Conservation (phyloP, 2,888 invertebrate species). For the Adela reaumurella region DNA sequence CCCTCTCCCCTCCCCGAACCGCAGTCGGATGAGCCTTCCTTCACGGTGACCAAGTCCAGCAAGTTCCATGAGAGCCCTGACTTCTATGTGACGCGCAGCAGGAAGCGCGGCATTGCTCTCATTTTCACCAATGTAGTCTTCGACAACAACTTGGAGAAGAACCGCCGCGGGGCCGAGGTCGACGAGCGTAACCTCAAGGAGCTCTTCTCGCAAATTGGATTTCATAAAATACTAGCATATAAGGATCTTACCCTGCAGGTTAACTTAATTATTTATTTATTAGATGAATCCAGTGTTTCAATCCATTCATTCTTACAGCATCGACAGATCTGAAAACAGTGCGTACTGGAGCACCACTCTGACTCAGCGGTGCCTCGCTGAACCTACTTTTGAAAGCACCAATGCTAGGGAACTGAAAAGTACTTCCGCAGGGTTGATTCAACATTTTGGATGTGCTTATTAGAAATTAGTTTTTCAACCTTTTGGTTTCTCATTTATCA, state of each 20-base stretch:
- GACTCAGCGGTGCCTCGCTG: too few species aligned
- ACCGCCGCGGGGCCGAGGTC: slow-evolving; percentile 56
- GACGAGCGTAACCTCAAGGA: slow-evolving; percentile 56
- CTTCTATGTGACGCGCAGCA: slow-evolving; percentile 50
- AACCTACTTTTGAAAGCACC: too few species aligned
- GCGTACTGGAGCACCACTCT: too few species aligned
- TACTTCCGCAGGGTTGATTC: too few species aligned
- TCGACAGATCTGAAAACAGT: too few species aligned
- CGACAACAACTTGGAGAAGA: slow-evolving; percentile 24
- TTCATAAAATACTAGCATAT: slow-evolving; percentile 33
- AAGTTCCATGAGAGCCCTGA: slow-evolving; percentile 17
- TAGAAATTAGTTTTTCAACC: too few species aligned
- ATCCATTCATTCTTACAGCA: too few species aligned
- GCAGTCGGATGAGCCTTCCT: slow-evolving; percentile 19
- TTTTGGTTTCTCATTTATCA: too few species aligned
- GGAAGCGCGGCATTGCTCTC: slow-evolving; percentile 55
- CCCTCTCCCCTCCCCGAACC: slow-evolving; percentile 4
- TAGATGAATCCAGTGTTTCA: too few species aligned
- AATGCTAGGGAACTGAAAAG: too few species aligned
- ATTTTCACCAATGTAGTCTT: slow-evolving; percentile 62
- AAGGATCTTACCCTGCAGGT: slow-evolving; percentile 39
- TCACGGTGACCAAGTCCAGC: slow-evolving; percentile 28
- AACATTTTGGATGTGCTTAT: too few species aligned
- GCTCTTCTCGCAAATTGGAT: slow-evolving; percentile 60
- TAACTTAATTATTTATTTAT: slow-evolving; percentile 11